These are phyloP conservation scores for Neogale vison DNA, from an alignment of 2,113 vertebrate genomes.

Conservation along the genomic window DNA sequence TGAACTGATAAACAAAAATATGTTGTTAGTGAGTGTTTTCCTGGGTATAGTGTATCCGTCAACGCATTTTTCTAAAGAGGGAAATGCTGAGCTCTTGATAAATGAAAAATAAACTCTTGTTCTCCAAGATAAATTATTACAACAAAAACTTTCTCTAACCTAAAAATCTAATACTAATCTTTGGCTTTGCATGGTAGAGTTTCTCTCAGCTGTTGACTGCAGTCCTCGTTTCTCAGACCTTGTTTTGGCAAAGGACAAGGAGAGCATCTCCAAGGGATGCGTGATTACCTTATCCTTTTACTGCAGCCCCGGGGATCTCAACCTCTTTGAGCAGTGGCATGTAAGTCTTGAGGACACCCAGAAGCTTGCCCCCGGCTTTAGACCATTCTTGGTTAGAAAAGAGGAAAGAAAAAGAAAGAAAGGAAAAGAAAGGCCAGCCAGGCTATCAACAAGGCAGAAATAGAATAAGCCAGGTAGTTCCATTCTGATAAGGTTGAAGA, in stretches of 20 bases:
- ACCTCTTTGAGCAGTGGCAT: conserved; percentile 85
- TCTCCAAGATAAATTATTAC: conserved; percentile 77
- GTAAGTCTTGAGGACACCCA: conserved; percentile 87
- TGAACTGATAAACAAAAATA: conserved; percentile 62
- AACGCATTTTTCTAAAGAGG: conserved; percentile 54
- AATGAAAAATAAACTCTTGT: conserved; percentile 78
- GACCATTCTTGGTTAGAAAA: conserved; percentile 74
- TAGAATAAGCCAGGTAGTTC: conserved; percentile 78
- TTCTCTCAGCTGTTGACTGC: conserved; percentile 82
- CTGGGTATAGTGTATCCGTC: conserved; percentile 37
- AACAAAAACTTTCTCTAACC: conserved; percentile 81
- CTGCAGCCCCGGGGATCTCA: conserved; percentile 85
- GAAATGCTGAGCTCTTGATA: conserved; percentile 77
- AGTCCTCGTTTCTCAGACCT: conserved; percentile 80
- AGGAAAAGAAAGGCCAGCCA: conserved; percentile 10
- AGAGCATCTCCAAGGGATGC: conserved; percentile 76
- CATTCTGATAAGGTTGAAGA: conserved; percentile 64
- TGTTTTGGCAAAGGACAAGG: conserved; percentile 82
- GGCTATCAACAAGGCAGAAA: conserved; percentile 79
- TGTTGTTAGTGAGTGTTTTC: conserved; percentile 45
- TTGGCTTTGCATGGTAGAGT: conserved; percentile 75
- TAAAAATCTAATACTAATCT: conserved; percentile 82
- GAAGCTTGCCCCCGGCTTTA: conserved; percentile 83
- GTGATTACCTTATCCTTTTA: conserved; percentile 86
- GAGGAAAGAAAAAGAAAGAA: background rate